Base-by-base conservation (phyloP, 1,140 invertebrate genomes). In the Cydia fagiglandana region DNA sequence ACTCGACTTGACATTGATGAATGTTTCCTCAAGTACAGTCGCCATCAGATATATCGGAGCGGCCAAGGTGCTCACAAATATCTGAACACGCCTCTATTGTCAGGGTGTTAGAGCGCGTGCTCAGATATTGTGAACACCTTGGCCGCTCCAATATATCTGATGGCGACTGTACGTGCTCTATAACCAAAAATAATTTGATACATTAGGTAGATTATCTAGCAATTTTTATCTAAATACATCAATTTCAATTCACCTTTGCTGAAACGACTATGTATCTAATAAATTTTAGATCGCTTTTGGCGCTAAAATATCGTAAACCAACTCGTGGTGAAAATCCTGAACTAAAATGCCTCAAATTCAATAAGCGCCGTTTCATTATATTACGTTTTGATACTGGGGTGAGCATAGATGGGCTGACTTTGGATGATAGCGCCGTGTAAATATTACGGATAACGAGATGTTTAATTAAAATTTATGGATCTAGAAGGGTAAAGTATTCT, bases 401-500 rank as follows among this genome's bases (percentile, higher is more conserved):
- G n/a, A 70, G n/a, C 30, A 41, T 70, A 41, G 66, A 70, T 34
- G 64, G 64, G 64, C 34, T 70, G 66, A 6, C 34, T 70, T 70
- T 70, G 34, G 24, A 70, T 38, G 66, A 70, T 70, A 70, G 30
- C 66, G 34, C 17, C 38, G 34, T 38, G 66, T 70, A 70, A 70
- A 70, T 70, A 70, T 70, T 38, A 70, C 66, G 66, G 38, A 70
- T 70, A 70, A 70, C 66, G 66, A 70, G 66, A 34, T 70, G 17
- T 70, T 70, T 70, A 70, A 70, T 70, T 70, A 70, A 70, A 70
- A 70, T 38, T 70, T 45, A 70, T 70, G 66, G 66, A 70, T 70
- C 66, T 70, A 61, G 56, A 61, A 7, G 56, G 56, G 56, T 61
- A 61, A 61, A 61, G 20, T 61, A 61, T 61, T 61, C n/a, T 20